phyloP scores from a whole-genome alignment of 1,140 invertebrate species.

The Saxidomus purpurata region DNA sequence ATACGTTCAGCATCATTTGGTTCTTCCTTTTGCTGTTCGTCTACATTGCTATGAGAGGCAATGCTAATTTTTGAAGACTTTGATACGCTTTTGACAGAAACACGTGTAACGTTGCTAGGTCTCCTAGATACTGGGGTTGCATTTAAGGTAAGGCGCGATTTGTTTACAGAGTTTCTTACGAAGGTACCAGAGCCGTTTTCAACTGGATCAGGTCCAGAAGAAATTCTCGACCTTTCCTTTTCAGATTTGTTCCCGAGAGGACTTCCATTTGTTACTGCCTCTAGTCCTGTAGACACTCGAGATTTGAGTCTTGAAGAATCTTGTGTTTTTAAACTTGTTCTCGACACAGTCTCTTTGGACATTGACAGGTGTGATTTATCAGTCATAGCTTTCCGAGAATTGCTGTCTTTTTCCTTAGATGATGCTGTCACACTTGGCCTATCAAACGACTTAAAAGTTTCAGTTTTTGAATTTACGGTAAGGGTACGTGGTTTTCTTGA shows the following conservation, averaged over 20 bases:
- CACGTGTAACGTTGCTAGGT: background rate
- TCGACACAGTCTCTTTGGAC: background rate
- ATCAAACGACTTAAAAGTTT: background rate
- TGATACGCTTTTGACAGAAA: background rate
- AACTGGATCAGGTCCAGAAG: background rate
- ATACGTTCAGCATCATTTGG: background rate
- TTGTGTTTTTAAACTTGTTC: background rate
- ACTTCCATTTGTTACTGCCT: background rate
- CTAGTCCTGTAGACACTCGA: background rate
- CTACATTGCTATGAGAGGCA: background rate
- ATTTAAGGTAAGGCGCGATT: background rate
- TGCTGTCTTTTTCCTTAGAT: background rate
- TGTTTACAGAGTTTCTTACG: background rate
- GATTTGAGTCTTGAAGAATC: background rate
- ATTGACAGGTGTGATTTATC: background rate
- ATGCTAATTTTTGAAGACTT: background rate
- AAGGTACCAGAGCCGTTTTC: background rate
- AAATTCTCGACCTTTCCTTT: background rate
- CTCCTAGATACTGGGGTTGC: background rate
- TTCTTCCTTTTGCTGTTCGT: background rate
- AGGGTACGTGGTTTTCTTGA: background rate
- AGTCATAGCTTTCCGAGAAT: background rate
- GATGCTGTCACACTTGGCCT: background rate
- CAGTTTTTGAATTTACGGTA: background rate
- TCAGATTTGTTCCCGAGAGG: background rate